Conservation (phyloP, 2,113 vertebrate genomes). For the Etheostoma spectabile region DNA sequence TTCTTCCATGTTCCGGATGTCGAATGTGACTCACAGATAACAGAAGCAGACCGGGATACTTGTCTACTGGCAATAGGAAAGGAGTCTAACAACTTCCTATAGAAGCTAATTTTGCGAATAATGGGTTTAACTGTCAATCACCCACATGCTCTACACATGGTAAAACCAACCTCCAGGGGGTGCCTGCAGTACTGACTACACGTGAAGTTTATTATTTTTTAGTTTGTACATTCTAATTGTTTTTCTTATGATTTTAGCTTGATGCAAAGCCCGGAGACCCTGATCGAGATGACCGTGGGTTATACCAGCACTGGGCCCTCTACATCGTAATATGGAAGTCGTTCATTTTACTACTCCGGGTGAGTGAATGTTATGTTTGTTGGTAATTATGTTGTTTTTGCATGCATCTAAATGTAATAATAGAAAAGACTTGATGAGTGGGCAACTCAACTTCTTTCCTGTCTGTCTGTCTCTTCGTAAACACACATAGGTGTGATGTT, state of each 20-base stretch:
- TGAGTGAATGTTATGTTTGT: slow-evolving; percentile 48
- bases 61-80: too few relatives aligned
- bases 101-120: too few relatives aligned
- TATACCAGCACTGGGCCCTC: slow-evolving; percentile 87
- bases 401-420: background rate
- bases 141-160: background rate
- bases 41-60: too few relatives aligned
- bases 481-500: background rate
- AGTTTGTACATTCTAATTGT: background rate
- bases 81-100: too few relatives aligned
- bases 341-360: slow-evolving; percentile 84
- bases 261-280: slow-evolving; percentile 83
- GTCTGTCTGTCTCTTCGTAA: background rate
- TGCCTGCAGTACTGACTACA: background rate
- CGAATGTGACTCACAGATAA: too few relatives aligned
- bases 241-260: slow-evolving; percentile 40
- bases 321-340: slow-evolving; percentile 85
- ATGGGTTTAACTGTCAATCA: too few relatives aligned
- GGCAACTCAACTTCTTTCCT: background rate
- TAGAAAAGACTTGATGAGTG: background rate
- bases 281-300: slow-evolving; percentile 84
- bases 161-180: background rate
- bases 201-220: background rate
- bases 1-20: too few relatives aligned
- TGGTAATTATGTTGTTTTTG: too few relatives aligned